phyloP scores from a whole-genome alignment of 2,888 invertebrate genomes.

The Tetragonisca angustula region DNA sequence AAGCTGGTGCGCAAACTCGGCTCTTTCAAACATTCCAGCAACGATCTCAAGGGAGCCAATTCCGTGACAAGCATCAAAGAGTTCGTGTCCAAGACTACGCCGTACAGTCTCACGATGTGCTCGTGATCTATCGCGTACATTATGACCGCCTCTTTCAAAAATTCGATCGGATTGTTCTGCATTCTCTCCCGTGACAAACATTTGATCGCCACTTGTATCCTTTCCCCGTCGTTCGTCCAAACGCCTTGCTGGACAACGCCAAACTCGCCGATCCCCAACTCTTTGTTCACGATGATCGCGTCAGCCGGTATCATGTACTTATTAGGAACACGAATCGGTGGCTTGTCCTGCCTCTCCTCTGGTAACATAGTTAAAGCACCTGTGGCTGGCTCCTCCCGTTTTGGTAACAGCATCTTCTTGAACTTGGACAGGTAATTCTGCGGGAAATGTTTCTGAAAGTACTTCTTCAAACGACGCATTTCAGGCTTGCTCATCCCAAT shows the following conservation, averaged over 20 bases:
- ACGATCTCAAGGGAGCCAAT: conserved; percentile 96
- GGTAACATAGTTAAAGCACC: conserved; percentile 80
- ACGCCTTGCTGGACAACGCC: conserved; percentile 99
- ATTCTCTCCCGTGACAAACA: conserved; percentile 97
- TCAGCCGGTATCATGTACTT: conserved; percentile 94
- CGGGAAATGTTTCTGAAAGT: conserved; percentile 96
- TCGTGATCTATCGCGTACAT: conserved; percentile 99
- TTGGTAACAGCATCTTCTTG: conserved; percentile 91
- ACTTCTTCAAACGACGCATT: conserved; percentile 96
- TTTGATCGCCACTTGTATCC: conserved; percentile 98
- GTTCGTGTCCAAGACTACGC: conserved; percentile 97
- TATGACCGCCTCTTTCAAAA: conserved; percentile 98
- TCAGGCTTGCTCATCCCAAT: conserved; percentile 98
- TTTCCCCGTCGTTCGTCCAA: conserved; percentile 97
- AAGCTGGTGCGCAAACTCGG: conserved; percentile 95
- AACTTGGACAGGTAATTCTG: conserved; percentile 97
- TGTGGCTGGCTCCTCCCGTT: conserved; percentile 83
- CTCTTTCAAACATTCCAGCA: conserved; percentile 98
- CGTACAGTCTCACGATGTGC: conserved; percentile 98
- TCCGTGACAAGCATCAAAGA: conserved; percentile 94
- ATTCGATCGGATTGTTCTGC: conserved; percentile 98
- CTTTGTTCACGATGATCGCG: conserved; percentile 96
- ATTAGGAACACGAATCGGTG: conserved; percentile 88
- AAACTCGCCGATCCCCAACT: conserved; percentile 98
- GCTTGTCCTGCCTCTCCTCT: conserved; percentile 82